Percentiles rank a stretch among this genome's conserved stretches.
phyloP scores from a whole-genome alignment of 2,888 invertebrate genomes.

The Leptodirus hochenwartii region DNA sequence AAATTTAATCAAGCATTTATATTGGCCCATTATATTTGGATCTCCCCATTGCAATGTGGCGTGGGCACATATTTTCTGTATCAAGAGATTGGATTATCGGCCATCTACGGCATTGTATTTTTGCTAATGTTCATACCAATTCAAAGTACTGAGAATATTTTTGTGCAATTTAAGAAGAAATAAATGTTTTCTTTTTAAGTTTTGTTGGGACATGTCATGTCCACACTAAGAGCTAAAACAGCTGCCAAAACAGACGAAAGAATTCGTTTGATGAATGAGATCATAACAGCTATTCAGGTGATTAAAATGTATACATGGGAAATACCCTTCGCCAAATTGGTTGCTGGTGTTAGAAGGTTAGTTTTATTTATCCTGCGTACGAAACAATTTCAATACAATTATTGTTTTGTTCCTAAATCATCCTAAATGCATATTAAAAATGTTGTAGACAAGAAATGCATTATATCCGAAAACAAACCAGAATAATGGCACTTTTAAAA shows the following conservation, averaged over 20 bases:
- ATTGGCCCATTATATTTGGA: conserved; percentile 65
- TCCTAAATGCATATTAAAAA: too few relatives aligned
- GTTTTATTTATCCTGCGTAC: too few relatives aligned
- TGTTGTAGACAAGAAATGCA: too few relatives aligned
- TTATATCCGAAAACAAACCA: too few relatives aligned
- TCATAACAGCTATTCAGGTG: conserved; percentile 65
- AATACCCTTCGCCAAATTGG: conserved; percentile 55
- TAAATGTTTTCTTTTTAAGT: conserved; percentile 35
- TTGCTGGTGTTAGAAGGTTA: conserved; percentile 56
- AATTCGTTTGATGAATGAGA: conserved; percentile 79
- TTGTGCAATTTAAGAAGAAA: too few relatives aligned
- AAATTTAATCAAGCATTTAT: conserved; percentile 64
- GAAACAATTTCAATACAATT: too few relatives aligned
- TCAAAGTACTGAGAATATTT: too few relatives aligned
- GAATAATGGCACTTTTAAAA: too few relatives aligned
- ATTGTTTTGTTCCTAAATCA: too few relatives aligned
- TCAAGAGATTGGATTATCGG: conserved; percentile 43
- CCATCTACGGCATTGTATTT: conserved; percentile 52
- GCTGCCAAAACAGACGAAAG: conserved; percentile 80
- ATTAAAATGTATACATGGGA: conserved; percentile 90
- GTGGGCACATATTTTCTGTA: conserved; percentile 59
- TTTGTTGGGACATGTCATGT: conserved; percentile 54
- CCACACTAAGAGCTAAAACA: conserved; percentile 48
- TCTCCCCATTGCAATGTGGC: conserved; percentile 42
- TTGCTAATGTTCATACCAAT: conserved; percentile 57